Evolutionary conservation across 1,140 invertebrate species (phyloP), one percentile per base, ranked within the genome.

Genomic region (Eufriesea mexicana): DNA sequence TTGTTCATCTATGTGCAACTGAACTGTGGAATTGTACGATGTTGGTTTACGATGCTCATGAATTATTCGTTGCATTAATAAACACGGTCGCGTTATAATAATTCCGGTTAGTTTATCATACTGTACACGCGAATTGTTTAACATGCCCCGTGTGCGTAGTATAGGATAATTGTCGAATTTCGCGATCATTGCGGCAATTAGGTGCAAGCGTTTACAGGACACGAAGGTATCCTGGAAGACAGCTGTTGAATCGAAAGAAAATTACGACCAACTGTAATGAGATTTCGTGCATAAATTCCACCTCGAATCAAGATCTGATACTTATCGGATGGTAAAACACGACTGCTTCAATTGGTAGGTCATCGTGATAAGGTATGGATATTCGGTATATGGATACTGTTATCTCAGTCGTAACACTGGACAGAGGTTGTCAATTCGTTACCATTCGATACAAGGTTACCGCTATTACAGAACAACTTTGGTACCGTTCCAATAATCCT

Each of bases 51-150:
- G 4, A 47, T 16, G 20, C 18, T 4, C 23, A 12, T 79, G 10
- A 25, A 79, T 79, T 71, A 18, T 35, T 61, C n/a, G 16, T n/a
- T 42, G 16, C 18, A 16, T 59, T 61, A 54, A 61, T 71, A 59
- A 18, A 20, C n/a, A 47, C 20, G 12, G 18, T 1, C 42, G 14
- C 4, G 12, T 0, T 47, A 35, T 9, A 12, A 18, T 20, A 42
- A 23, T 12, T n/a, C 2, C 12, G 57, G 25, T 20, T 5, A 45
- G 12, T 16, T 4, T 59, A 49, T 49, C 28, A 20, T 47, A 28
- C 35, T 23, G 10, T 28, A 20, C 2, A 2, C 10, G 5, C 1
- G 45, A 25, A 49, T 10, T 28, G 25, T 51, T 70, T 28, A 49
- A 10, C n/a, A 5, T 51, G 20, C 16, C 8, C 9, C 7, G n/a